Evolutionary conservation across 2,888 invertebrate genomes (phyloP).

Genomic region (Drosophila ustulata): DNA sequence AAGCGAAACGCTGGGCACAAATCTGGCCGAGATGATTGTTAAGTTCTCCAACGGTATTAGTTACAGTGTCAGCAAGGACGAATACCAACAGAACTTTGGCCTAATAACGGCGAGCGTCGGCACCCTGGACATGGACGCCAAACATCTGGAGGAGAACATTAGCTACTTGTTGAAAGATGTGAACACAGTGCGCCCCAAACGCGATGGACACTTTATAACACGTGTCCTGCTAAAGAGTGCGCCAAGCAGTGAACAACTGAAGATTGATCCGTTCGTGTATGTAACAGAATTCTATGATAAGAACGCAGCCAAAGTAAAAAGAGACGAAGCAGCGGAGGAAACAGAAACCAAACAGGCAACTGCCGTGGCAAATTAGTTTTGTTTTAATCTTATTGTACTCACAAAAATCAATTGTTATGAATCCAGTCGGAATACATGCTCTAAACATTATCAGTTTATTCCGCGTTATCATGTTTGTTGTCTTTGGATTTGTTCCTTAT

Average conservation of each 20-base stretch:
- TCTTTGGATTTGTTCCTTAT: conserved; percentile 43
- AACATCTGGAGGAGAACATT: conserved; percentile 91
- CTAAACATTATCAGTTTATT: conserved; percentile 33
- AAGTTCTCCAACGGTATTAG: conserved; percentile 90
- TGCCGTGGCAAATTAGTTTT: conserved; percentile 53
- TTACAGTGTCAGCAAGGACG: conserved; percentile 89
- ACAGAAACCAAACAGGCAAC: conserved; percentile 36
- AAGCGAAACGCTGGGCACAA: conserved; percentile 88
- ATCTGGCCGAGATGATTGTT: conserved; percentile 88
- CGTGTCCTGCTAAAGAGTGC: conserved; percentile 89
- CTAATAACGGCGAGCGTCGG: conserved; percentile 89
- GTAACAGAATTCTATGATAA: conserved; percentile 83
- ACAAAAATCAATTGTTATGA: conserved; percentile 35
- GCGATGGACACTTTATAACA: conserved; percentile 89
- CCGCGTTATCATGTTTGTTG: conserved; percentile 6
- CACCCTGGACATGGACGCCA: conserved; percentile 89
- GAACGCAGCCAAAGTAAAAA: conserved; percentile 39
- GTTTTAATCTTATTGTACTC: conserved; percentile 40
- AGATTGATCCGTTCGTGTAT: conserved; percentile 88
- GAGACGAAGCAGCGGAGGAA: conserved; percentile 38
- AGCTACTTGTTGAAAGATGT: conserved; percentile 88
- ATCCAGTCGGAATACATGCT: conserved; percentile 48
- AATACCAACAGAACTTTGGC: conserved; percentile 90
- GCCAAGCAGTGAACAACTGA: conserved; percentile 89
- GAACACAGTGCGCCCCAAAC: conserved; percentile 88